Percentiles rank a stretch among this genome's conserved stretches.
Evolutionary conservation across 92 coral and sea anemone species (phyloP).

Genomic region (Bergia puertoricense): DNA sequence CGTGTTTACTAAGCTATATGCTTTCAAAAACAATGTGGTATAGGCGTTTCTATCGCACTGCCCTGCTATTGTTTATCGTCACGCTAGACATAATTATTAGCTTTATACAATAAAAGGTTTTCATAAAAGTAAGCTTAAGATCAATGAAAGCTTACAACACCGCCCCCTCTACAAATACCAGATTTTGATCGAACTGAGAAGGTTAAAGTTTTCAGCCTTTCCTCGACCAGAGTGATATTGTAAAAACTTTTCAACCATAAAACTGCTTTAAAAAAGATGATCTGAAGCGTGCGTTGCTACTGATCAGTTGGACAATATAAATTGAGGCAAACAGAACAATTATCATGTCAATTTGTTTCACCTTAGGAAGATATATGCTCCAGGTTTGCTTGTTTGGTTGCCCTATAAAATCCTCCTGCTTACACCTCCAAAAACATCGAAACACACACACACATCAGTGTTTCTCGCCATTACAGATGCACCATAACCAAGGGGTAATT

Average conservation of each 20-base stretch:
- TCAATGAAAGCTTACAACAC: neutral
- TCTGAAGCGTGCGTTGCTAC: no score
- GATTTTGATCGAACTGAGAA: neutral
- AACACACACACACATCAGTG: neutral
- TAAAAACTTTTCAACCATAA: neutral
- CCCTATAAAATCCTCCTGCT: neutral
- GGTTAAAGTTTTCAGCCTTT: neutral
- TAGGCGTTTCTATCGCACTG: neutral
- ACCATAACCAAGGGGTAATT: neutral
- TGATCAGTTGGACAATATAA: neutral
- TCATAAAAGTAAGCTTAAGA: neutral
- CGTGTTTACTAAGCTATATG: neutral
- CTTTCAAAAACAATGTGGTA: neutral
- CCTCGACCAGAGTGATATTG: neutral
- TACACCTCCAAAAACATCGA: neutral
- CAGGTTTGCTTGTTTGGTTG: neutral
- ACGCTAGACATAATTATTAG: slow-evolving; percentile 4
- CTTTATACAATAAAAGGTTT: neutral
- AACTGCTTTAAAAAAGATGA: neutral
- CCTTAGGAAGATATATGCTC: slow-evolving; percentile 7
- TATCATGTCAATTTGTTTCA: neutral
- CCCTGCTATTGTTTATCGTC: neutral
- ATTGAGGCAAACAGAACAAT: neutral
- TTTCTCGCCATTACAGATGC: slow-evolving; percentile 22
- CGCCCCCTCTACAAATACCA: neutral